Evolutionary conservation across 2,797 vertebrate species (phyloP).

Genomic region (Arrhamphus sclerolepis): DNA sequence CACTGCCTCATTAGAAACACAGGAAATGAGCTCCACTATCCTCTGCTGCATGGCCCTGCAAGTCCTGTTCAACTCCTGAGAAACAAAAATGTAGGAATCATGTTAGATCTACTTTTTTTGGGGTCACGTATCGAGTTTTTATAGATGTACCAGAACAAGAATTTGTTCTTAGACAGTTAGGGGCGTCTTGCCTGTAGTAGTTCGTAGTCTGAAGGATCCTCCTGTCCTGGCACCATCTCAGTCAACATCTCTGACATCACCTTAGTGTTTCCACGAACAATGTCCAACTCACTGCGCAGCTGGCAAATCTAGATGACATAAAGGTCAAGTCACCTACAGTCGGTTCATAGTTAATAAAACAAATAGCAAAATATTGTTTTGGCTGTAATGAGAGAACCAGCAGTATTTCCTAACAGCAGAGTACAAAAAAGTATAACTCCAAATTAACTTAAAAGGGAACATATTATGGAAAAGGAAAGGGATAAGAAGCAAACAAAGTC

Average conservation of each 20-base stretch:
- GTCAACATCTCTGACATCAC: conserved; percentile 99
- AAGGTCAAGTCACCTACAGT: neutral
- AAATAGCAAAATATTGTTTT: neutral
- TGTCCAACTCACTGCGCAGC: conserved; percentile 93
- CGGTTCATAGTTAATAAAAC: too few relatives aligned
- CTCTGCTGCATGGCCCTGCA: conserved; percentile 97
- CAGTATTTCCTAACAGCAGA: too few relatives aligned
- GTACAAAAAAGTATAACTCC: too few relatives aligned
- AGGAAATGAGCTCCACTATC: conserved; percentile 94
- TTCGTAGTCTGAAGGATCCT: conserved; percentile 94
- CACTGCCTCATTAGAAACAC: conserved; percentile 94
- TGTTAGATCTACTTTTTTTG: too few relatives aligned
- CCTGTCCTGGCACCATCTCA: conserved; percentile 96
- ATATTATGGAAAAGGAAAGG: too few relatives aligned
- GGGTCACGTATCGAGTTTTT: too few relatives aligned
- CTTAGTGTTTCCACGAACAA: conserved; percentile 96
- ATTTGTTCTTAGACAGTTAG: neutral
- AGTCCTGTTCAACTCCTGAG: conserved; percentile 94
- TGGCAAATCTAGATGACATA: conserved; percentile 84
- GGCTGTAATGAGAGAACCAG: neutral
- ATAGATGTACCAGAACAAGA: too few relatives aligned
- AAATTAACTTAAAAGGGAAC: too few relatives aligned
- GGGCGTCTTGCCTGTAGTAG: conserved; percentile 87
- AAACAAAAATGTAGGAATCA: conserved; percentile 22
- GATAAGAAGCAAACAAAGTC: too few relatives aligned